phyloP scores from a whole-genome alignment of 2,113 vertebrate species.

The Riparia riparia region DNA sequence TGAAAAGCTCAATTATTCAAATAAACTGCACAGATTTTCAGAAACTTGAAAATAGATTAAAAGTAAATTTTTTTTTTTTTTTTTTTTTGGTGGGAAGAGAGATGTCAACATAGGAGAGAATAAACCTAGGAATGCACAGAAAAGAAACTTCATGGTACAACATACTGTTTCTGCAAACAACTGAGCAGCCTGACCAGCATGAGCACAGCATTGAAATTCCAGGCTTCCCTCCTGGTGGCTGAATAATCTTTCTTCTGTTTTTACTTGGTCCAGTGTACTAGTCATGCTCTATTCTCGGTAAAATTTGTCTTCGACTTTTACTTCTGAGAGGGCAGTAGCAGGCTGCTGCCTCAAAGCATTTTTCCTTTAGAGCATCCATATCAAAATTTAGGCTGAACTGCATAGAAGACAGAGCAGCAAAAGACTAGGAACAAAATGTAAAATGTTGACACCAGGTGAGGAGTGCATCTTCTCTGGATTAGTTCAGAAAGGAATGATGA shows the following conservation, averaged over 20 bases:
- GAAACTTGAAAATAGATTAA: not conserved
- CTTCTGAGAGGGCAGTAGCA: fast-evolving
- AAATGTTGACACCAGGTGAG: not conserved
- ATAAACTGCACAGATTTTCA: not conserved
- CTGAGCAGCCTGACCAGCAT: not conserved
- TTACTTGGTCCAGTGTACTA: fast-evolving
- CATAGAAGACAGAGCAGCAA: not conserved
- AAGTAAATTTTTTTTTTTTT: not conserved
- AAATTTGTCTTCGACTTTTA: not conserved
- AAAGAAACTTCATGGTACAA: not conserved
- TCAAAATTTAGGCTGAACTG: not conserved
- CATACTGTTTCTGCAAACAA: not conserved
- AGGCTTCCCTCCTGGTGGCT: not conserved
- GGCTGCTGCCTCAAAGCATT: not conserved
- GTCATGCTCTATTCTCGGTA: not conserved
- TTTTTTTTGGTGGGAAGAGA: not conserved
- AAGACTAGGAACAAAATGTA: not conserved
- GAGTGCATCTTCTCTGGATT: not conserved
- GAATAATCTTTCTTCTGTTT: not conserved
- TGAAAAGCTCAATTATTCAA: not conserved
- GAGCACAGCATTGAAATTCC: not conserved
- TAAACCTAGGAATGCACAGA: not conserved
- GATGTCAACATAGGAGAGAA: not conserved
- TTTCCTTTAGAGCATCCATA: not conserved
- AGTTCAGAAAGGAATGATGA: not conserved